phyloP scores from a whole-genome alignment of 1,140 invertebrate species.

The Adoxophyes honmai region DNA sequence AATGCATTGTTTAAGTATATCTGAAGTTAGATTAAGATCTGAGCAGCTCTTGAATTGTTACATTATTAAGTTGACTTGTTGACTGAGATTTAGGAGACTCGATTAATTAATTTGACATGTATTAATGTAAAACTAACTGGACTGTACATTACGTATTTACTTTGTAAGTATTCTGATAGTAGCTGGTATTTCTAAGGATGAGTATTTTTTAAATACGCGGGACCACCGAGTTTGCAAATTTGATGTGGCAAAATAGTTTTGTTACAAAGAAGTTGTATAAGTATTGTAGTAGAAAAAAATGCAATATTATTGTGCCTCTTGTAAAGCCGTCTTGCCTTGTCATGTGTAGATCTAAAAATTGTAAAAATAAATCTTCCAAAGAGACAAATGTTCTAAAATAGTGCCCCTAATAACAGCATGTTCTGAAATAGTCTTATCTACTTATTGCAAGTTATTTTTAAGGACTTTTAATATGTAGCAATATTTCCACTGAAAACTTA shows the following conservation, averaged over 20 bases:
- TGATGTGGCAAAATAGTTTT: too few species aligned
- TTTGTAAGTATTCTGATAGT: too few species aligned
- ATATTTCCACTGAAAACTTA: constrained; percentile 6
- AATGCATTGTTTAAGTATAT: neutral
- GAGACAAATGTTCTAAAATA: constrained; percentile 25
- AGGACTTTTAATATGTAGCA: neutral
- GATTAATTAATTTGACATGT: too few species aligned
- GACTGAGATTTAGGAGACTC: too few species aligned
- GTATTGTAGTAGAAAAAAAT: constrained; percentile 16
- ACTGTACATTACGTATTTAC: too few species aligned
- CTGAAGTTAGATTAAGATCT: too few species aligned
- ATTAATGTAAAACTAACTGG: too few species aligned
- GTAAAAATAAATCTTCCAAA: constrained; percentile 37
- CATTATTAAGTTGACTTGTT: too few species aligned
- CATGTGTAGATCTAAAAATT: constrained; percentile 25
- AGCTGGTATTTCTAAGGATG: neutral
- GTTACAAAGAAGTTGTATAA: neutral
- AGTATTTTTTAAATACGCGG: neutral
- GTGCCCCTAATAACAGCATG: constrained; percentile 6
- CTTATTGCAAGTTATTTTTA: neutral
- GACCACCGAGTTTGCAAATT: constrained; percentile 5
- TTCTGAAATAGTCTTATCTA: constrained; percentile 10
- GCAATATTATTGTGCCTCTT: constrained; percentile 48
- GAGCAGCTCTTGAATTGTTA: too few species aligned
- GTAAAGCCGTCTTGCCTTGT: constrained; percentile 45